Conservation (phyloP, 1,140 invertebrate species). For the Tyrophagus putrescentiae region DNA sequence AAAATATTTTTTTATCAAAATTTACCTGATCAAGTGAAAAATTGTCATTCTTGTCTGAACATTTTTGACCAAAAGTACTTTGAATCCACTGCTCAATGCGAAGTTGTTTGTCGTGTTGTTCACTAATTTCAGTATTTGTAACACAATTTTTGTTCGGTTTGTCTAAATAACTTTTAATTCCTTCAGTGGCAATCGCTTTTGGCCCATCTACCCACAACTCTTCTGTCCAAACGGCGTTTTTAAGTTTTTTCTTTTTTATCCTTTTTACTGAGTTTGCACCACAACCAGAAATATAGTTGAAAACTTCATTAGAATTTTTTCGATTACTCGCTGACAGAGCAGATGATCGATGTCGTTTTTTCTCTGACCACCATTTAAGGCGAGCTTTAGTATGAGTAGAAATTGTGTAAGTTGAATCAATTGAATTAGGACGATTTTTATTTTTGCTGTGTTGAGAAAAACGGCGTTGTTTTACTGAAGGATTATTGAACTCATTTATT, state of each 20-base stretch:
- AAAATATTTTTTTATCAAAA: not conserved
- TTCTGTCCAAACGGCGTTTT: not conserved
- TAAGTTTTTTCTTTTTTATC: not conserved
- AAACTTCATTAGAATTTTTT: not conserved
- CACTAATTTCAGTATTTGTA: not conserved
- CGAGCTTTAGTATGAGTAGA: slow-evolving; percentile 2
- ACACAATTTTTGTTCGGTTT: not conserved
- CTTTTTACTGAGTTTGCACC: not conserved
- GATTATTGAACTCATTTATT: not conserved
- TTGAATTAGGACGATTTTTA: not conserved
- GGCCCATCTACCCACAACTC: slow-evolving; percentile 23
- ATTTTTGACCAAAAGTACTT: not conserved
- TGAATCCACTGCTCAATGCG: slow-evolving; percentile 19
- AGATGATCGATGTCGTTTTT: not conserved
- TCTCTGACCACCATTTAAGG: not conserved
- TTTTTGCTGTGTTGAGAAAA: no score
- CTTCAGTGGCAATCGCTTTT: not conserved
- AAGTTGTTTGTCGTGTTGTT: slow-evolving; percentile 11
- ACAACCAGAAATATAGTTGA: not conserved
- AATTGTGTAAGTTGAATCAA: not conserved
- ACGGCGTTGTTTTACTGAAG: not conserved
- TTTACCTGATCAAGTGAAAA: slow-evolving; percentile 9
- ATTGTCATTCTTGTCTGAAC: not conserved
- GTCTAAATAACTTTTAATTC: no score
- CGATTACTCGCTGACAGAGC: not conserved